Evolutionary conservation across 2,113 vertebrate genomes (phyloP).

Genomic region (Zosterops pallidus): DNA sequence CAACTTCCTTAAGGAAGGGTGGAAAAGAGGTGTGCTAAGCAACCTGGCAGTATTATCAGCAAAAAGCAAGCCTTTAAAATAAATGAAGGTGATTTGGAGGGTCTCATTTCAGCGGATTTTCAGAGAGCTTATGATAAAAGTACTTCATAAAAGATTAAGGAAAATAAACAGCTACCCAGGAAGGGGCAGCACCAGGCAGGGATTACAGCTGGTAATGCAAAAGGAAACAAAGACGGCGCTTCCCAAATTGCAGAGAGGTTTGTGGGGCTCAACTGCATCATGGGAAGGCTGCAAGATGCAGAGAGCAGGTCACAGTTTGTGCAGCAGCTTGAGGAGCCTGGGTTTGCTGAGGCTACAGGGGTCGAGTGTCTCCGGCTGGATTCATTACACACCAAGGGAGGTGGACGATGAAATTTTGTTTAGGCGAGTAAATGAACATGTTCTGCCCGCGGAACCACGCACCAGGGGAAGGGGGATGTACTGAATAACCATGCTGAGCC

Average conservation of each 20-base stretch:
- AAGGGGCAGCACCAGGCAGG: neutral
- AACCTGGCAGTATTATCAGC: constrained; percentile 41
- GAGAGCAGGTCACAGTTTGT: neutral
- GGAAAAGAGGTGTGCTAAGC: neutral
- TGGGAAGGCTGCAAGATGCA: rapidly evolving
- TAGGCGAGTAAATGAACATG: neutral
- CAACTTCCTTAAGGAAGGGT: neutral
- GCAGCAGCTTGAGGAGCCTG: neutral
- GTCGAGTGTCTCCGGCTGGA: rapidly evolving
- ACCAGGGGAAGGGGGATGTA: neutral
- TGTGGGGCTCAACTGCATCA: neutral
- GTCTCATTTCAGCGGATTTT: constrained; percentile 64
- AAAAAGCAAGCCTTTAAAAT: constrained; percentile 29
- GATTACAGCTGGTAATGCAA: constrained; percentile 1
- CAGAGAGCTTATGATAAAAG: constrained; percentile 54
- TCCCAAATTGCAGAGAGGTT: neutral
- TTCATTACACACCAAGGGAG: neutral
- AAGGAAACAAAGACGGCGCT: neutral
- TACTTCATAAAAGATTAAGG: constrained; percentile 54
- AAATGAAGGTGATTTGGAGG: constrained; percentile 67
- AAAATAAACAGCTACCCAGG: constrained; percentile 40
- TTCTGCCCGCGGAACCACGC: neutral
- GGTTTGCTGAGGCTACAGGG: rapidly evolving
- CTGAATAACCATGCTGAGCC: neutral
- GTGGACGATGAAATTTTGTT: neutral